A percentile compares a stretch with the other conserved stretches of the same genome.
These are phyloP conservation scores for Serripes groenlandicus DNA, from an alignment of 2,888 invertebrate genomes.

Conservation along the genomic window DNA sequence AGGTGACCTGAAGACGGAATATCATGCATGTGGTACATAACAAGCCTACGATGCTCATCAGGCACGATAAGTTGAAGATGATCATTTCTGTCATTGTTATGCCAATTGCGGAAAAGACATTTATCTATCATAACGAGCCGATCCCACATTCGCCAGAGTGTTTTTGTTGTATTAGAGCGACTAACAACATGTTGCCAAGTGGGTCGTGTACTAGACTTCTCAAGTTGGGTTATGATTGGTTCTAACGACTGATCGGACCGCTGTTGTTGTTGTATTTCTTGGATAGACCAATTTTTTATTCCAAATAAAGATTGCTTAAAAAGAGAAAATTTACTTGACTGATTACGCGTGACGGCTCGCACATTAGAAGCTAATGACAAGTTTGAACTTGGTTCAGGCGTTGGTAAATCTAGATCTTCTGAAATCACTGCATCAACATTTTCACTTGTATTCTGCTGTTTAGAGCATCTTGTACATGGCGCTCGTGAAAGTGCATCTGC, in stretches of 20 bases:
- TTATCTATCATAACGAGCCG: background rate
- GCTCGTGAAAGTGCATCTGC: constrained; percentile 5
- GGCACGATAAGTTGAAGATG: constrained; percentile 22
- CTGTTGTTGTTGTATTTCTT: background rate
- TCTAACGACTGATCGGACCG: background rate
- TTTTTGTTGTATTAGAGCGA: background rate
- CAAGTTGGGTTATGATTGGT: background rate
- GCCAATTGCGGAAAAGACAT: background rate
- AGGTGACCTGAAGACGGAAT: constrained; percentile 39
- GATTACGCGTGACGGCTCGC: background rate
- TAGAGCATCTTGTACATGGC: background rate
- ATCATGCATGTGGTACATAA: constrained; percentile 25
- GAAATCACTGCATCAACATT: too few relatives aligned
- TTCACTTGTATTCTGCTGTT: background rate
- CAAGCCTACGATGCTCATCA: background rate
- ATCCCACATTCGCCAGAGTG: background rate
- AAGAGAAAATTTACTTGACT: too few relatives aligned
- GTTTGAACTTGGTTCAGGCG: too few relatives aligned
- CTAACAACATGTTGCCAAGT: background rate
- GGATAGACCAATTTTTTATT: too few relatives aligned
- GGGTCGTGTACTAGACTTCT: background rate
- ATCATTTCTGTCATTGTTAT: background rate
- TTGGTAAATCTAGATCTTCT: too few relatives aligned
- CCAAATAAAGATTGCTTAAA: too few relatives aligned
- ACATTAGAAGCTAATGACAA: too few relatives aligned